Conservation (phyloP, 2,797 vertebrate genomes). For the Eulemur rubriventer region DNA sequence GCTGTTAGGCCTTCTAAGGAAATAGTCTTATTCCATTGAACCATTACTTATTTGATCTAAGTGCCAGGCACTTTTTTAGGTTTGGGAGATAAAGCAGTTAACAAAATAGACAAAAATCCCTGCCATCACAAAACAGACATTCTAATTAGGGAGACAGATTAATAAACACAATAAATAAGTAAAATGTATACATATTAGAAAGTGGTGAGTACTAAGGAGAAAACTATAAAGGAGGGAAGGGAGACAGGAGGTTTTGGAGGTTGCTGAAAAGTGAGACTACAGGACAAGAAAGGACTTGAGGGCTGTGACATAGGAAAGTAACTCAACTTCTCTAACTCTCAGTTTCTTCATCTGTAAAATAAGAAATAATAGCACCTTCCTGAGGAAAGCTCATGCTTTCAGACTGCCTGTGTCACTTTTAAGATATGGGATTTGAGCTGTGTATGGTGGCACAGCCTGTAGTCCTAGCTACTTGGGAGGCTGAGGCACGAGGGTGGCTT, state of each 20-base stretch:
- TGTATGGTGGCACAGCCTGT: no score
- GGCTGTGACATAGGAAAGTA: neutral
- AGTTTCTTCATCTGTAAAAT: slow-evolving; percentile 35
- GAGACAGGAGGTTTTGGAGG: neutral
- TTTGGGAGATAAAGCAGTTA: slow-evolving; percentile 37
- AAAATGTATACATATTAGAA: neutral
- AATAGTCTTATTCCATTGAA: neutral
- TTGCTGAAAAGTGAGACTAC: neutral
- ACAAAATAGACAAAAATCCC: slow-evolving; percentile 38
- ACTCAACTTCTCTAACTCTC: neutral
- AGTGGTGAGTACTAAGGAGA: neutral
- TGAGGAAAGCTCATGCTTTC: neutral
- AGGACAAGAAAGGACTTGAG: neutral
- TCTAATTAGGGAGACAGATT: neutral
- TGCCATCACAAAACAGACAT: neutral
- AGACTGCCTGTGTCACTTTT: neutral
- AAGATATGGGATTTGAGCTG: neutral
- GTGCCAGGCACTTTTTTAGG: neutral
- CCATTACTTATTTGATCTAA: neutral
- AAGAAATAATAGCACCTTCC: neutral
- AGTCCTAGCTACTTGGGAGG: neutral
- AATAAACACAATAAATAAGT: neutral
- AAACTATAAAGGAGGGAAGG: neutral
- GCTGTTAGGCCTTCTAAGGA: neutral
- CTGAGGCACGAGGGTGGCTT: neutral